These are phyloP conservation scores for Genyomyrus donnyi DNA, from an alignment of 2,113 vertebrate species.

Conservation along the genomic window DNA sequence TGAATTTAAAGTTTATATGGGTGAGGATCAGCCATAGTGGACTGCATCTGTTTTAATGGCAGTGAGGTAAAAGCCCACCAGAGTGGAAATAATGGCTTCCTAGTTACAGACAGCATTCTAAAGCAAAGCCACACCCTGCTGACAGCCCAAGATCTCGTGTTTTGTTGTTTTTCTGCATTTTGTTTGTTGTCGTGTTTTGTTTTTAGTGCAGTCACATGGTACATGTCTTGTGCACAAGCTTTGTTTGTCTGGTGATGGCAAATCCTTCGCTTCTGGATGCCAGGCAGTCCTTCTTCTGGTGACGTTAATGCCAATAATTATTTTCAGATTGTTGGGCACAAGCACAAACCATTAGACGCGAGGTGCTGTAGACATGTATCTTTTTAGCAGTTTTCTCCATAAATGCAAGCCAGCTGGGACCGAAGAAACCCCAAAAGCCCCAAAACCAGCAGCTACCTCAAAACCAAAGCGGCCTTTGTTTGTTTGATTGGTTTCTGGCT, in stretches of 20 bases:
- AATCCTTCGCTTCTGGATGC: neutral
- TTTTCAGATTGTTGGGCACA: conserved; percentile 30
- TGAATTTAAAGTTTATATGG: neutral
- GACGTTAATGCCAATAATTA: conserved; percentile 5
- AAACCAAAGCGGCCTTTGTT: neutral
- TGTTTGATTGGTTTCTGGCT: neutral
- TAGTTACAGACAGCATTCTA: neutral
- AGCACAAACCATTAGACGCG: conserved; percentile 7
- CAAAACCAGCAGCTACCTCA: neutral
- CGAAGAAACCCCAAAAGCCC: neutral
- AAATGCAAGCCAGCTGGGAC: neutral
- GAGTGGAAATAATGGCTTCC: neutral
- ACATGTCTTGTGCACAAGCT: neutral
- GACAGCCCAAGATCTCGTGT: neutral
- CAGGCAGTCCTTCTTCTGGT: conserved; percentile 16
- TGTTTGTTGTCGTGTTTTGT: no score
- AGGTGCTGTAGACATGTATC: neutral
- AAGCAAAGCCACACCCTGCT: neutral
- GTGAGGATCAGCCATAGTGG: neutral
- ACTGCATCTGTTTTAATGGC: neutral
- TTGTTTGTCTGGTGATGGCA: neutral
- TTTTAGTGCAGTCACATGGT: neutral
- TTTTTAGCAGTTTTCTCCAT: neutral
- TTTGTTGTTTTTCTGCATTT: neutral
- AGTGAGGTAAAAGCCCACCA: neutral